Conservation (phyloP, 2,113 vertebrate genomes). For the human (Homo sapiens) region GRCh38 chr1:198307001-198307500, state of each 20-base stretch:
- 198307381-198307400: not conserved
- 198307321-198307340: not conserved
- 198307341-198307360: not conserved
- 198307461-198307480: not conserved
- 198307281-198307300: not conserved
- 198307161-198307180: not conserved
- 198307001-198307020: not conserved
- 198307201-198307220: not conserved
- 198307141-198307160: not conserved
- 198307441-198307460: not conserved
- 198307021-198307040: not conserved
- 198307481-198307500: not conserved
- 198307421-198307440: not conserved
- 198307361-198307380: not conserved
- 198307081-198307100: no score
- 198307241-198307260: not conserved
- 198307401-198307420: not conserved
- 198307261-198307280: not conserved
- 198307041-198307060: not conserved
- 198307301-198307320: not conserved
- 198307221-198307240: not conserved
- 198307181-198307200: not conserved
- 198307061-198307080: not conserved
- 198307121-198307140: not conserved
- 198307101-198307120: not conserved